phyloP scores from a whole-genome alignment of 2,888 invertebrate genomes.

The Tubulanus polymorphus region DNA sequence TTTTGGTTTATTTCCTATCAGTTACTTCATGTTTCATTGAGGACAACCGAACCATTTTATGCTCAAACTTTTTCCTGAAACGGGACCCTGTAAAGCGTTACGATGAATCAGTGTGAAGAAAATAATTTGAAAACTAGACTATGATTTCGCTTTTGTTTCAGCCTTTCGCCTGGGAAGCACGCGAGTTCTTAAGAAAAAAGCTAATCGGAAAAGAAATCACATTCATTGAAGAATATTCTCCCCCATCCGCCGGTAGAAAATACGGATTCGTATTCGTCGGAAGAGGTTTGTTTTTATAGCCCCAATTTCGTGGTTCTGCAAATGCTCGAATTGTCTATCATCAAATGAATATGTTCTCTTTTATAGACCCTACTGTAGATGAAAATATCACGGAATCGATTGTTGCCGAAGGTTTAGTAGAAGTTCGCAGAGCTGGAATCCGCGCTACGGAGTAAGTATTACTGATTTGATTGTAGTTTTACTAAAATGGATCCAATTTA shows the following conservation, averaged over 20 bases:
- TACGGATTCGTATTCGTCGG: constrained; percentile 85
- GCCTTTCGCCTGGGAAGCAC: constrained; percentile 96
- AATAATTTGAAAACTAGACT: not conserved
- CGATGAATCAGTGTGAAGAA: no score
- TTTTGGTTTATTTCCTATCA: no score
- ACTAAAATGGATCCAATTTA: not conserved
- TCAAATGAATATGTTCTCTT: not conserved
- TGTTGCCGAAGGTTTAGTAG: constrained; percentile 83
- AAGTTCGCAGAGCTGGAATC: constrained; percentile 60
- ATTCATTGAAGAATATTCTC: constrained; percentile 75
- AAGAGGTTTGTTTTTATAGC: constrained; percentile 61
- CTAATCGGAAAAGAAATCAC: constrained; percentile 88
- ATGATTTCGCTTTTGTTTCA: constrained; percentile 57
- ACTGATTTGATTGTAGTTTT: not conserved
- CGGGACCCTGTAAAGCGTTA: no score
- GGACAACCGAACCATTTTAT: no score
- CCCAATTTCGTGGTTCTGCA: not conserved
- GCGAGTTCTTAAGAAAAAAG: constrained; percentile 92
- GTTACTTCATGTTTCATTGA: no score
- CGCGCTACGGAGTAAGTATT: constrained; percentile 56
- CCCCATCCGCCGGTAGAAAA: constrained; percentile 73
- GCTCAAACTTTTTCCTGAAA: no score
- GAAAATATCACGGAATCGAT: constrained; percentile 86
- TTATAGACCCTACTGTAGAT: constrained; percentile 62
- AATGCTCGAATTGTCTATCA: not conserved